These are phyloP conservation scores for Agapornis canus DNA, from an alignment of 2,797 vertebrate genomes.

Conservation along the genomic window DNA sequence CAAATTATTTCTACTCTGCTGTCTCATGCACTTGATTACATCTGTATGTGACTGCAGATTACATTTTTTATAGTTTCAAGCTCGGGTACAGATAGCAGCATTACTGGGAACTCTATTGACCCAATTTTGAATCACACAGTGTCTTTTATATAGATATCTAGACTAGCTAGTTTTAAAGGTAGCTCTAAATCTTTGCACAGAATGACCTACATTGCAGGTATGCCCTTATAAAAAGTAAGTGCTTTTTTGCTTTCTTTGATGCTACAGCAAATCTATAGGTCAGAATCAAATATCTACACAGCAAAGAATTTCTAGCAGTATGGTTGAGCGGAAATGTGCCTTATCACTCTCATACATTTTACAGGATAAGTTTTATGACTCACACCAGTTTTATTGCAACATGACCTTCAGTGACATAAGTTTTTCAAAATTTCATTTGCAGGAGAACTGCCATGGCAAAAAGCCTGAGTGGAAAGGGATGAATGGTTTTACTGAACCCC, in stretches of 20 bases:
- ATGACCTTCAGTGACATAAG: slow-evolving; percentile 35
- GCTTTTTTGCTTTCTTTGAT: not conserved
- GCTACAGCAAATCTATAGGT: not conserved
- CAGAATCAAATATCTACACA: not conserved
- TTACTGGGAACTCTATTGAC: not conserved
- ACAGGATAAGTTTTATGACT: not conserved
- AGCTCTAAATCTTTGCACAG: not conserved
- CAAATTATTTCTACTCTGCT: not conserved
- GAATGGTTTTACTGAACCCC: not conserved
- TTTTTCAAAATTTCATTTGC: slow-evolving; percentile 14
- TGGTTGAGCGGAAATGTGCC: not conserved
- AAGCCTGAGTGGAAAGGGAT: not conserved
- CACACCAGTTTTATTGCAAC: not conserved
- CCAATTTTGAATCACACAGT: not conserved
- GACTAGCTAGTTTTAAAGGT: not conserved
- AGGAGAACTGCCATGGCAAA: not conserved
- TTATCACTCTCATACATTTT: not conserved
- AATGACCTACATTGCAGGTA: not conserved
- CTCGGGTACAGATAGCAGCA: not conserved
- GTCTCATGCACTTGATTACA: not conserved
- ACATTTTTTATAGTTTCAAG: not conserved
- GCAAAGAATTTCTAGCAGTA: not conserved
- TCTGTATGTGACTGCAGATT: not conserved
- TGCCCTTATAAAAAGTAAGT: not conserved
- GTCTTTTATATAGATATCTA: not conserved